A percentile compares a stretch with the other conserved stretches of the same genome.
These are phyloP conservation scores for Patiria pectinifera DNA, from an alignment of 53 echinoderm and acorn worm genomes.

Conservation along the genomic window DNA sequence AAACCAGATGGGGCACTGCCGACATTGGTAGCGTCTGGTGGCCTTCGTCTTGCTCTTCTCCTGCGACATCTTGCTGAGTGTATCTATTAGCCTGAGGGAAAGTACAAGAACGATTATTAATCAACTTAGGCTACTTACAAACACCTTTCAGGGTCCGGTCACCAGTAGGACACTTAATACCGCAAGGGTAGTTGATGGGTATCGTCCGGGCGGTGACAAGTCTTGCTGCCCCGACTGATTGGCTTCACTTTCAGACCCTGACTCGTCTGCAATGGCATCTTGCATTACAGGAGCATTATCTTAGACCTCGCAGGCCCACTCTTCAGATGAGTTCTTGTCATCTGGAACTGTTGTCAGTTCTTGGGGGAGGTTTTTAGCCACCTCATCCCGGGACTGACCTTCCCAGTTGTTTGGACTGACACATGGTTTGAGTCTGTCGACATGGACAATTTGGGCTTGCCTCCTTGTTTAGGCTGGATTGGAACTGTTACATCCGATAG, in stretches of 20 bases:
- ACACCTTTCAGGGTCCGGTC: no score
- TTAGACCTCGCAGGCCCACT: neutral
- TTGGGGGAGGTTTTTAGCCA: neutral
- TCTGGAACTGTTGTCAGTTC: no score
- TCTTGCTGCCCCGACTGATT: neutral
- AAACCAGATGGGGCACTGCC: no score
- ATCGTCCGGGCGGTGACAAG: neutral
- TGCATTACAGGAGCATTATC: neutral
- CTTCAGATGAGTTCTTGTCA: neutral
- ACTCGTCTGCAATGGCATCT: neutral
- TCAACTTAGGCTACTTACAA: no score
- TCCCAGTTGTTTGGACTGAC: neutral
- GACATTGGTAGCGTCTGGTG: no score
- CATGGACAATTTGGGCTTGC: neutral
- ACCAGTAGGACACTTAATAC: no score
- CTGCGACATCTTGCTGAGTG: no score
- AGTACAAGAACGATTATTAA: no score
- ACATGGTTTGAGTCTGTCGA: neutral
- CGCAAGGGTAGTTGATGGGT: neutral
- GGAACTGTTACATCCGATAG: neutral
- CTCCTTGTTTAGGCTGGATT: neutral
- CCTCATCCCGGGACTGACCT: neutral
- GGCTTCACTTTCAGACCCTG: no score
- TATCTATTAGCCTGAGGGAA: no score
- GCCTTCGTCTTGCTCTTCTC: no score